These are phyloP conservation scores for Rhynchopsitta pachyrhyncha DNA, from an alignment of 2,113 vertebrate species.

Conservation along the genomic window DNA sequence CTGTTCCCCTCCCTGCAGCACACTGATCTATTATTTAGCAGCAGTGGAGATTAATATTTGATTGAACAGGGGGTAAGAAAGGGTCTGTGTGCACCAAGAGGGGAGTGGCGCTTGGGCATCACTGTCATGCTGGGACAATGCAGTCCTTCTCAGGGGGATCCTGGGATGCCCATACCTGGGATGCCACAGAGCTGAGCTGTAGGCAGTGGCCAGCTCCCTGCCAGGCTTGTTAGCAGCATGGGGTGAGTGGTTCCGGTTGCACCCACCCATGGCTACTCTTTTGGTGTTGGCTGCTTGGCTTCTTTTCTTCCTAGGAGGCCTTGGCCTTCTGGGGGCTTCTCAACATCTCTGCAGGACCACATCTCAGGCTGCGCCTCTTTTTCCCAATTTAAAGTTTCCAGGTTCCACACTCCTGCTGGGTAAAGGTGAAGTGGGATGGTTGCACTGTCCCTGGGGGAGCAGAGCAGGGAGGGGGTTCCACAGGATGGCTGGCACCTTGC, in stretches of 20 bases:
- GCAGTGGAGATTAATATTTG: slow-evolving; percentile 58
- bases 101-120: neutral
- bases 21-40: slow-evolving; percentile 69
- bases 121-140: neutral
- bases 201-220: neutral
- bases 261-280: neutral
- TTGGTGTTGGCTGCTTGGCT: neutral
- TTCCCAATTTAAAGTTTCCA: neutral
- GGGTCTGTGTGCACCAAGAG: neutral
- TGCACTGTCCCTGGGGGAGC: neutral
- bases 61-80: slow-evolving; percentile 19
- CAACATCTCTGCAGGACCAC: neutral
- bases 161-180: neutral
- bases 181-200: neutral
- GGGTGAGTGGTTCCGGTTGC: neutral
- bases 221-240: neutral
- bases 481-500: accelerated
- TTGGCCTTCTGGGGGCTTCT: neutral
- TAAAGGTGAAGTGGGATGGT: neutral
- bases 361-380: neutral
- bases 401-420: neutral
- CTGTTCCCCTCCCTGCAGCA: slow-evolving; percentile 55
- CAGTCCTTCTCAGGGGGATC: neutral
- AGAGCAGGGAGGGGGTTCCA: neutral
- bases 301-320: neutral